These are phyloP conservation scores for Meloidogyne floridensis DNA, from an alignment of 1,140 invertebrate genomes.

Conservation along the genomic window DNA sequence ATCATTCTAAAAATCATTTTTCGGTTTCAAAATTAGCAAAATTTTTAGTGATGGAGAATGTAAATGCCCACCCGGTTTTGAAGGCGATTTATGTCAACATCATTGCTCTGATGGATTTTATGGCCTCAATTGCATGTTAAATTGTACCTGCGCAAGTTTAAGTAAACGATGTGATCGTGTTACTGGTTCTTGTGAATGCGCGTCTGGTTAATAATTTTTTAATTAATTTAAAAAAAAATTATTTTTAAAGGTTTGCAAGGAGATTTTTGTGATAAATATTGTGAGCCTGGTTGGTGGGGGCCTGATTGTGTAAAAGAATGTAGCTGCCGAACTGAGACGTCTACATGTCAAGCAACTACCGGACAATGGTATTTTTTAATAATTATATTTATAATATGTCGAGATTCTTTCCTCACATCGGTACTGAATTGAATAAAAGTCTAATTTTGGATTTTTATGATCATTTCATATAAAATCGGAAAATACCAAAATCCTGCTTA, in stretches of 20 bases:
- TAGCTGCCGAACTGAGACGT: conserved; percentile 59
- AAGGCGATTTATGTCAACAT: conserved; percentile 55
- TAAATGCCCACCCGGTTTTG: conserved; percentile 66
- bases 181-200: conserved; percentile 84
- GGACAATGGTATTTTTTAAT: conserved; percentile 62
- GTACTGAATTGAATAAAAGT: too few species aligned
- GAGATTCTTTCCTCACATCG: too few species aligned
- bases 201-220: conserved; percentile 77
- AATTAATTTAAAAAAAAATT: background rate
- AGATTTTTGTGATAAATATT: conserved; percentile 71
- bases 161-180: conserved; percentile 76
- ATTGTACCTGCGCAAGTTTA: conserved; percentile 53
- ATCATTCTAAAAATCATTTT: too few species aligned
- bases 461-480: too few species aligned
- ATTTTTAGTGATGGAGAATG: conserved; percentile 78
- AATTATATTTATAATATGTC: too few species aligned
- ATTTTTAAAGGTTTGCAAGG: conserved; percentile 68
- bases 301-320: conserved; percentile 66
- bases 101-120: conserved; percentile 67
- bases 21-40: too few species aligned
- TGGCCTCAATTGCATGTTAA: conserved; percentile 65
- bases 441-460: too few species aligned
- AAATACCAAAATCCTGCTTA: too few species aligned
- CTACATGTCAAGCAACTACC: conserved; percentile 64
- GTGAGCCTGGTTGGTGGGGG: conserved; percentile 66